These are phyloP conservation scores for Sphaerophoria taeniata DNA, from an alignment of 2,888 invertebrate genomes.

Conservation along the genomic window DNA sequence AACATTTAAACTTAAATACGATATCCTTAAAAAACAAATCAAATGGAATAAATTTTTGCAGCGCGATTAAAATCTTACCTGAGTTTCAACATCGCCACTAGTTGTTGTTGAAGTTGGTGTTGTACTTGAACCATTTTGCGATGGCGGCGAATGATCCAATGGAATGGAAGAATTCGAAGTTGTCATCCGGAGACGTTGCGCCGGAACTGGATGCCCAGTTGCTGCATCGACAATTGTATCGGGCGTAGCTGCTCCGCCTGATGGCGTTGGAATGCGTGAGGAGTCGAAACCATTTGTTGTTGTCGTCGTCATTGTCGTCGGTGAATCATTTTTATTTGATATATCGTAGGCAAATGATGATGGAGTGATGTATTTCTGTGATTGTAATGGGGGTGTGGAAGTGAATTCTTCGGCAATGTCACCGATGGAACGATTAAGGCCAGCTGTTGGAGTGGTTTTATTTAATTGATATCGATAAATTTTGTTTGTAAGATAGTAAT, in stretches of 20 bases:
- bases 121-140: slow-evolving; percentile 74
- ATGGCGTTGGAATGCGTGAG: slow-evolving; percentile 71
- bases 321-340: slow-evolving; percentile 73
- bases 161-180: slow-evolving; percentile 83
- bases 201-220: slow-evolving; percentile 82
- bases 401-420: slow-evolving; percentile 78
- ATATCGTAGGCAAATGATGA: slow-evolving; percentile 76
- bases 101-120: slow-evolving; percentile 32
- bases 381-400: slow-evolving; percentile 47
- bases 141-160: slow-evolving; percentile 75
- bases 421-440: slow-evolving; percentile 86
- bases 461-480: slow-evolving; percentile 23
- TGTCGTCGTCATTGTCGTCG: slow-evolving; percentile 75
- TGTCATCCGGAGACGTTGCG: slow-evolving; percentile 77
- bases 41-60: slow-evolving; percentile 41
- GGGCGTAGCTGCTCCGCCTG: slow-evolving; percentile 62
- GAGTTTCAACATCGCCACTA: slow-evolving; percentile 80
- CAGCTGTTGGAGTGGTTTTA: slow-evolving; percentile 81
- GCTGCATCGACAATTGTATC: slow-evolving; percentile 76
- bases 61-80: slow-evolving; percentile 80
- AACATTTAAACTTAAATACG: slow-evolving; percentile 40
- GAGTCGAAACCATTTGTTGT: slow-evolving; percentile 80
- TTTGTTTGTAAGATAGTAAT: slow-evolving; percentile 1
- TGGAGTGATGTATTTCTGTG: slow-evolving; percentile 79
- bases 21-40: slow-evolving; percentile 42